Evolutionary conservation across 2,113 vertebrate species (phyloP), one percentile per base, ranked within the genome.

Genomic region (Tenebrosternarchus preto): DNA sequence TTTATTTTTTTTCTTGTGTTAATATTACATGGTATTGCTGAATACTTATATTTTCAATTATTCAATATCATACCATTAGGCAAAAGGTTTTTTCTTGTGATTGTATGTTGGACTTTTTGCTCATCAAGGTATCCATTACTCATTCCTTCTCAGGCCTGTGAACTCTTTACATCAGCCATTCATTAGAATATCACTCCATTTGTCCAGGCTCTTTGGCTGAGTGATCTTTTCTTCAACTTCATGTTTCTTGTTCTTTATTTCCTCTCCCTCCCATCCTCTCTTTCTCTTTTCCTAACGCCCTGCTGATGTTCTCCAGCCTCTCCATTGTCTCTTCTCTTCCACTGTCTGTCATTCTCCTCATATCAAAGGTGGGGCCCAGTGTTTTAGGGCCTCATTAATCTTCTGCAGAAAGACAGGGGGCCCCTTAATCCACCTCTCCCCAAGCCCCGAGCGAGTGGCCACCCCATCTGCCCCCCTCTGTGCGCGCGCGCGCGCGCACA

Each of bases 311-410:
- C 56, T 78, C 64, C 25, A 74, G 57, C 39, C 25, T 59, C n/a
- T 46, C 68, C 39, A 69, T 56, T 64, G 77, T 78, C 78, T 80
- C 72, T 68, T 67, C 61, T 83, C 53, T 78, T 87, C 90, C 85
- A 89, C 25, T 72, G 87, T 84, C 88, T 90, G 84, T 90, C 86
- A 91, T 83, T 85, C 84, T 61, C 31, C 85, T 77, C 46, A 82
- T 89, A 85, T 91, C 90, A 88, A 91, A 91, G 90, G 70, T 83
- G 0, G 86, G 79, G 89, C 88, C 85, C 39, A 50, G 74, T 72
- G 82, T 86, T 59, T 82, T 80, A 83, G 80, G 90, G 86, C 85
- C 90, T 85, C 88, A 95, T 95, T 91, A 90, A 94, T 94, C 94
- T 94, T 82, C 78, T 68, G 87, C 76, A 73, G 81, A 83, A 82